phyloP scores from a whole-genome alignment of 2,888 invertebrate genomes.

The Drosophila ezoana region DNA sequence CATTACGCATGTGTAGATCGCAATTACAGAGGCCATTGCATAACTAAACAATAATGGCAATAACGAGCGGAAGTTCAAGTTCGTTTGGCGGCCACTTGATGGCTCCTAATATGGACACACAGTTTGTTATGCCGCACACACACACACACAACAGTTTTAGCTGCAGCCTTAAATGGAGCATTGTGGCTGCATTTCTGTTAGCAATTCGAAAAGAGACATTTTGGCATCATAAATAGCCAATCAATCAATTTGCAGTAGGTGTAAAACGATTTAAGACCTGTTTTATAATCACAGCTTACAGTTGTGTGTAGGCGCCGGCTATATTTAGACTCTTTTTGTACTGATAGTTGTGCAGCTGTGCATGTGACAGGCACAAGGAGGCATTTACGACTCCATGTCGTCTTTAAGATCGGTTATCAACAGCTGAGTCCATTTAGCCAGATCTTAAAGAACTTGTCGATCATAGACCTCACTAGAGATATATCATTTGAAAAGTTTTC shows the following conservation, averaged over 20 bases:
- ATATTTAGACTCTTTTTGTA: conserved; percentile 2
- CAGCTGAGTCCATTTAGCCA: neutral
- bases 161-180: conserved; percentile 45
- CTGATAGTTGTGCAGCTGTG: neutral
- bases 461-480: neutral
- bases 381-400: neutral
- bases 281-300: conserved; percentile 20
- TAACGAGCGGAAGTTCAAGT: conserved; percentile 73
- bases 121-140: conserved; percentile 21
- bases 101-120: conserved; percentile 60
- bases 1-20: conserved; percentile 37
- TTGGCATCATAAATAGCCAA: conserved; percentile 20
- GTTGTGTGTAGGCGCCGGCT: conserved; percentile 21
- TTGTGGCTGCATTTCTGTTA: conserved; percentile 39
- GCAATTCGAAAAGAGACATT: conserved; percentile 14
- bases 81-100: conserved; percentile 59
- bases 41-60: conserved; percentile 39
- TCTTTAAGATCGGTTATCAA: neutral
- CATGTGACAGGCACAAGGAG: neutral
- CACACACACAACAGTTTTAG: conserved; percentile 12
- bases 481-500: no score
- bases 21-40: conserved; percentile 55
- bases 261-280: conserved; percentile 27
- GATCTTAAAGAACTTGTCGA: neutral
- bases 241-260: conserved; percentile 50